These are phyloP conservation scores for Ageneiosus marmoratus DNA, from an alignment of 2,113 vertebrate species.

Conservation along the genomic window DNA sequence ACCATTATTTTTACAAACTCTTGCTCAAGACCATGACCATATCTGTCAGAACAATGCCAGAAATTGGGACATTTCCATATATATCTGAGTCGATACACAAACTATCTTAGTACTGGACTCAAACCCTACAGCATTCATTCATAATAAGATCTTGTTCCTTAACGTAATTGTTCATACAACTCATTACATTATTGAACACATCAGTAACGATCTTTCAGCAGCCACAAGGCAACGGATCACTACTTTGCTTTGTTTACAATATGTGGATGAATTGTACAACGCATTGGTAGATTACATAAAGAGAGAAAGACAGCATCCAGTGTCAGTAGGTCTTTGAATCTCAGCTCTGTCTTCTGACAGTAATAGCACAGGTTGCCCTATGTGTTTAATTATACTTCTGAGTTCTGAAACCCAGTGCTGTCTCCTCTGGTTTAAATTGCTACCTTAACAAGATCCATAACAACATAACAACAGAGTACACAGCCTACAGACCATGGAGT, in stretches of 20 bases:
- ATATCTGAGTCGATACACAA: background rate
- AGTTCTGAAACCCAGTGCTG: background rate
- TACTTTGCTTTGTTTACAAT: background rate
- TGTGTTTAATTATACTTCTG: conserved; percentile 33
- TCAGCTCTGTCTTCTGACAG: conserved; percentile 15
- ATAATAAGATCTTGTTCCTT: background rate
- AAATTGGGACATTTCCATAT: background rate
- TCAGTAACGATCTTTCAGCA: background rate
- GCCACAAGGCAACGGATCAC: background rate
- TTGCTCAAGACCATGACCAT: background rate
- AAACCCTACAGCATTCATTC: background rate
- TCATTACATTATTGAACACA: background rate
- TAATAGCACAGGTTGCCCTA: conserved; percentile 14
- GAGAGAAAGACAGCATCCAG: background rate
- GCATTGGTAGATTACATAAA: background rate
- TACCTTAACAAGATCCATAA: conserved; percentile 17
- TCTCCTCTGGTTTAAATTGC: conserved; percentile 12
- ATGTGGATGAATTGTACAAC: background rate
- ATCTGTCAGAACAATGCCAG: background rate
- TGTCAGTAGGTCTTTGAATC: conserved; percentile 18
- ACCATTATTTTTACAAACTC: too few species aligned
- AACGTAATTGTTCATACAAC: background rate
- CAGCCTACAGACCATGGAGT: background rate
- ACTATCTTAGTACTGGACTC: background rate
- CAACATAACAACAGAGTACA: background rate